A percentile compares a stretch with the other conserved stretches of the same genome.
Evolutionary conservation across 2,113 vertebrate genomes (phyloP).

Genomic region (Pterocles gutturalis): DNA sequence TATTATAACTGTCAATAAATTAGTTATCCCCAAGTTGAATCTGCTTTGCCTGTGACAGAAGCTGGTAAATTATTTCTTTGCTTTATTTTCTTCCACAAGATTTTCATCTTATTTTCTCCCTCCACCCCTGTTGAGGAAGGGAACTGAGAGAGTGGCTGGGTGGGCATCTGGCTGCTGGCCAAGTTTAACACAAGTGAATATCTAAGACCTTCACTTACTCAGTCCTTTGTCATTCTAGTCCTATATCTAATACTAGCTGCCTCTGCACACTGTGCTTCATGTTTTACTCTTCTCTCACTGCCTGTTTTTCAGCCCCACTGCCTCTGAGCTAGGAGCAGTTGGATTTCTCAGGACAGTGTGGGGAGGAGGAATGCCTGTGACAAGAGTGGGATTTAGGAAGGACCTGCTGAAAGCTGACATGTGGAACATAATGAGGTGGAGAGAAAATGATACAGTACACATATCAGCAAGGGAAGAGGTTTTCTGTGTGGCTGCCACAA

Average conservation of each 20-base stretch:
- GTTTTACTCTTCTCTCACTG: neutral
- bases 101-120: neutral
- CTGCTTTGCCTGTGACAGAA: neutral
- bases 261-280: neutral
- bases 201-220: neutral
- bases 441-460: neutral
- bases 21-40: neutral
- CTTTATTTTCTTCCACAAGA: neutral
- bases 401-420: neutral
- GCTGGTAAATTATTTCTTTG: neutral
- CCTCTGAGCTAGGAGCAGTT: neutral
- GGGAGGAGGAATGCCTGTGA: neutral
- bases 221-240: neutral
- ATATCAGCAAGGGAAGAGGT: neutral
- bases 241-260: neutral
- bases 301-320: neutral
- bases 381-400: neutral
- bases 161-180: neutral
- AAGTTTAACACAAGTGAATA: neutral
- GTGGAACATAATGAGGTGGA: neutral
- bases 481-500: neutral
- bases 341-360: neutral
- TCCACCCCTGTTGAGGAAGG: neutral
- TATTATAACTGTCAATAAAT: neutral
- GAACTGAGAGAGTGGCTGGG: fast-evolving